Conservation (phyloP, 1,140 invertebrate species). For the Pachypsylla venusta region DNA sequence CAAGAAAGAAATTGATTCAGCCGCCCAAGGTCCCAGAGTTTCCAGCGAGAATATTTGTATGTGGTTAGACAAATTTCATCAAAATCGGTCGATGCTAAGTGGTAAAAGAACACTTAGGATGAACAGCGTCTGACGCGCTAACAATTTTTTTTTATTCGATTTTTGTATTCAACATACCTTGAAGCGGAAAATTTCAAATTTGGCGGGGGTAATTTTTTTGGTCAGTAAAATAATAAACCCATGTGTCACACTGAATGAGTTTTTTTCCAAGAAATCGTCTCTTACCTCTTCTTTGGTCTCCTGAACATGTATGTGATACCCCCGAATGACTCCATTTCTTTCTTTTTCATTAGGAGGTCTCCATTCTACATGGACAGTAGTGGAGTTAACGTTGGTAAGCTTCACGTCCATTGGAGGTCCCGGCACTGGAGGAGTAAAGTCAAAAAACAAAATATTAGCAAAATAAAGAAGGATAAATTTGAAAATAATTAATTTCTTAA, state of each 20-base stretch:
- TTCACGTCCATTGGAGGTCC: constrained; percentile 85
- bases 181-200: too few relatives aligned
- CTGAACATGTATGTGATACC: constrained; percentile 90
- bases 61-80: not conserved
- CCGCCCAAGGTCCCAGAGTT: too few relatives aligned
- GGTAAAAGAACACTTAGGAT: too few relatives aligned
- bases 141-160: too few relatives aligned
- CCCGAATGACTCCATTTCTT: constrained; percentile 88
- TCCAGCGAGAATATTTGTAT: not conserved
- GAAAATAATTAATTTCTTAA: not conserved
- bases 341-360: constrained; percentile 76
- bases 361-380: constrained; percentile 82
- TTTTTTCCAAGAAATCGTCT: too few relatives aligned
- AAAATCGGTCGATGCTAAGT: too few relatives aligned
- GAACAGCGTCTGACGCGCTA: too few relatives aligned
- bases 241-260: too few relatives aligned
- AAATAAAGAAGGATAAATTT: not conserved
- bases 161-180: too few relatives aligned
- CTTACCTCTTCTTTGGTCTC: constrained; percentile 70
- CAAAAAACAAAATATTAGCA: not conserved
- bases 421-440: constrained; percentile 58
- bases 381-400: constrained; percentile 76
- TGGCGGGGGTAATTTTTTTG: too few relatives aligned
- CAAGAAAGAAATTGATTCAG: too few relatives aligned
- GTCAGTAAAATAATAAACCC: too few relatives aligned